These are phyloP conservation scores for Microtus californicus DNA, from an alignment of 2,797 vertebrate genomes.

Conservation along the genomic window DNA sequence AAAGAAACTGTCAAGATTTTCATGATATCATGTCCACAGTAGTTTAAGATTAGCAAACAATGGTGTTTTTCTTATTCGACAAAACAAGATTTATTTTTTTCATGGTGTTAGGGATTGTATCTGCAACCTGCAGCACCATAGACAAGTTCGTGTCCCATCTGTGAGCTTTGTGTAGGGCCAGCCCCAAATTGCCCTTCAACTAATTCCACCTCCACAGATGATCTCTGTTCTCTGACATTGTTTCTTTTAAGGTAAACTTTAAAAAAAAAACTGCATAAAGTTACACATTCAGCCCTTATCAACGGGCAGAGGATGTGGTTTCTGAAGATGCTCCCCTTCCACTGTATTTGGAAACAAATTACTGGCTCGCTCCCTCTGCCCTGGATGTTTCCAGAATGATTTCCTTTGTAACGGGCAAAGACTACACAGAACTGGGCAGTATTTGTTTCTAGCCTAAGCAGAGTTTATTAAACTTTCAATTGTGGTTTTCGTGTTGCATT, in stretches of 20 bases:
- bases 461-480: neutral
- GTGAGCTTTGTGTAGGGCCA: neutral
- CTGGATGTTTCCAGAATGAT: conserved; percentile 1
- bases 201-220: neutral
- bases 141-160: neutral
- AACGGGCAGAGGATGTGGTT: neutral
- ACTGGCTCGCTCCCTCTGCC: neutral
- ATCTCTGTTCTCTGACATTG: neutral
- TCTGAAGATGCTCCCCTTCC: neutral
- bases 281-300: neutral
- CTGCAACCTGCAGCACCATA: neutral
- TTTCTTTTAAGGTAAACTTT: neutral
- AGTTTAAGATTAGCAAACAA: neutral
- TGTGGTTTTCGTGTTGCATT: neutral
- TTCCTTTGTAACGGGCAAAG: neutral
- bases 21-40: neutral
- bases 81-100: neutral
- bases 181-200: neutral
- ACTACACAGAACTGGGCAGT: neutral
- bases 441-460: conserved; percentile 13
- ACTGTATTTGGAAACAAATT: neutral
- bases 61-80: neutral
- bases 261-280: neutral
- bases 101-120: neutral
- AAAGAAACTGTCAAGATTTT: neutral